Evolutionary conservation across 2,797 vertebrate genomes (phyloP).

Genomic region (Poeciliopsis gracilis): DNA sequence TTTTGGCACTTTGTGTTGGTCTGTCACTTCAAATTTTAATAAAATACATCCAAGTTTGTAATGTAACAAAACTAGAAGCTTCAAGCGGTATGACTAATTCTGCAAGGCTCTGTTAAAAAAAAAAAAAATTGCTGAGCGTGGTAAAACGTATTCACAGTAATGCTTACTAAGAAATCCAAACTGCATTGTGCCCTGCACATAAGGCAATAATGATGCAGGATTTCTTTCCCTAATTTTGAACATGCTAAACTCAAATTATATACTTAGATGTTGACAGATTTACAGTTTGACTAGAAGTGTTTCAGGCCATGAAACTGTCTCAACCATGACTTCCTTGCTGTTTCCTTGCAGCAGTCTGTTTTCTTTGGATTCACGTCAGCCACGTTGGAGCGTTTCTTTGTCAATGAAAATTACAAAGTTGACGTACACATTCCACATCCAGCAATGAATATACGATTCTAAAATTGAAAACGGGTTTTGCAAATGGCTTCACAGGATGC

Average conservation of each 20-base stretch:
- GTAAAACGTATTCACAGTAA: not conserved
- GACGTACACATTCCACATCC: not conserved
- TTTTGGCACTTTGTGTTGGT: not conserved
- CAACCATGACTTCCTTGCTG: not conserved
- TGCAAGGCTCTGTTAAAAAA: not conserved
- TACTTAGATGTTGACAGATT: not conserved
- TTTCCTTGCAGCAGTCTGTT: not conserved
- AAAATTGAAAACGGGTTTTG: not conserved
- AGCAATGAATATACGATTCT: not conserved
- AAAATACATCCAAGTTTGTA: not conserved
- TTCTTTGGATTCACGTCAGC: conserved; percentile 37
- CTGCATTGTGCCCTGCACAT: not conserved
- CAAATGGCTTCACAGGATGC: not conserved
- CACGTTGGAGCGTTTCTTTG: not conserved
- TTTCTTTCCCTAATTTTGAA: not conserved
- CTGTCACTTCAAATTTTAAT: not conserved
- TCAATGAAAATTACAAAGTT: too few species aligned
- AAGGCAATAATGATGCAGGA: not conserved
- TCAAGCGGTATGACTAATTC: not conserved
- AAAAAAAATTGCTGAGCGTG: not conserved
- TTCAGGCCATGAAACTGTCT: not conserved
- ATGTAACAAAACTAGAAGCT: not conserved
- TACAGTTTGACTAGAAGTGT: not conserved
- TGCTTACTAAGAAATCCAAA: not conserved
- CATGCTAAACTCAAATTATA: not conserved